Evolutionary conservation across 1,140 invertebrate genomes (phyloP), one percentile per base, ranked within the genome.

Genomic region (Eriocheir sinensis): DNA sequence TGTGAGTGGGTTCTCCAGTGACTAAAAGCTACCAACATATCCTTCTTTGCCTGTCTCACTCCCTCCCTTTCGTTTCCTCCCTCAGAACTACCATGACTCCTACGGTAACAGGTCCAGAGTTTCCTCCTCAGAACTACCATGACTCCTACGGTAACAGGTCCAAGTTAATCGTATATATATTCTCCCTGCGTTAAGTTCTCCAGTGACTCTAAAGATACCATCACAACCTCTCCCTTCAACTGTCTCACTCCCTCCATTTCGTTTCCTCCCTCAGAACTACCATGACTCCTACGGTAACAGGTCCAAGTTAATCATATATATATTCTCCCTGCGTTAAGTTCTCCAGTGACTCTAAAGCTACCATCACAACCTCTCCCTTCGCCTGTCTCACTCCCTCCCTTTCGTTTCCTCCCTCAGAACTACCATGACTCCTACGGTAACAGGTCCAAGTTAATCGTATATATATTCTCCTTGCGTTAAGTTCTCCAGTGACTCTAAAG

Each of bases 1-100:
- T 9, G 95, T 94, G 40, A 92, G 92, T 80, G 27, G n/a, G 3
- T 48, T 40, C 17, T 34, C 15, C 3, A 36, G 32, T 53, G n/a
- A n/a, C n/a, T n/a, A n/a, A 36, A 8, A 30, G 40, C 40, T 15
- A 15, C 60, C n/a, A 72, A 15, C 12, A 15, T n/a, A 15, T 15
- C n/a, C 80, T 83, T n/a, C 80, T 83, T n/a, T 83, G 15, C 30
- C 80, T 48, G 12, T 89, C 88, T 53, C 40, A 27, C 21, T 48
- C 88, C 48, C 34, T 41, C 40, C n/a, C 41, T 48, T 4, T 27
- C 38, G 21, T 38, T 34, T 15, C 41, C 85, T 32, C 85, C 21
- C 15, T 36, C 32, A 95, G 95, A 81, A 83, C 9, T n/a, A n/a
- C n/a, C n/a, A n/a, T n/a, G n/a, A n/a, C n/a, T n/a, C n/a, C n/a